Evolutionary conservation across 92 coral and sea anemone genomes (phyloP).

Genomic region (Paragorgia papillata): DNA sequence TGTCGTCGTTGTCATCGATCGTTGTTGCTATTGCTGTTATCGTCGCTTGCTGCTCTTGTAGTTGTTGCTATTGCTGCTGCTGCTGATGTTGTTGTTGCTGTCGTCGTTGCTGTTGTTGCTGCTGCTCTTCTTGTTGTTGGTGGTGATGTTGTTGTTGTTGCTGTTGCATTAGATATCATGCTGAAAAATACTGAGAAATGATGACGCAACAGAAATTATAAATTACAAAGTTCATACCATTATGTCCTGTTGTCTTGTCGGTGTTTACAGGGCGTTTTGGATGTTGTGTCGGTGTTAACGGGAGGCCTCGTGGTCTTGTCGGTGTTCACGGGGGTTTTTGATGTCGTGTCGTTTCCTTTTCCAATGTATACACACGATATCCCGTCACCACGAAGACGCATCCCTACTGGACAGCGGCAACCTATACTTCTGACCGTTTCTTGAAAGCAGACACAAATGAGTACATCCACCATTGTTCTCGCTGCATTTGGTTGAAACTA

Average conservation of each 20-base stretch:
- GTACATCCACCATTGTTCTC: constrained; percentile 87
- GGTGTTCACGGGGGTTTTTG: constrained; percentile 10
- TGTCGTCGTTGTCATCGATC: too few species aligned
- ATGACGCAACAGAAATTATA: too few species aligned
- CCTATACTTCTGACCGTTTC: constrained; percentile 30
- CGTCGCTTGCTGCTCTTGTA: too few species aligned
- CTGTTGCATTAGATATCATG: too few species aligned
- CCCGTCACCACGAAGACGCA: constrained; percentile 69
- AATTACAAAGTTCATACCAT: too few species aligned
- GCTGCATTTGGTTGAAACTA: constrained; percentile 73
- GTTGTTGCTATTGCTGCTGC: too few species aligned
- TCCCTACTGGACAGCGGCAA: constrained; percentile 85
- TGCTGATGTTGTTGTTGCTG: too few species aligned
- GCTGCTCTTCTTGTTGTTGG: too few species aligned
- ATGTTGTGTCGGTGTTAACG: background rate
- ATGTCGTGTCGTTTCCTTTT: constrained; percentile 49
- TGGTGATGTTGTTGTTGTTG: too few species aligned
- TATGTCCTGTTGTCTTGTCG: background rate
- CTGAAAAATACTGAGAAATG: too few species aligned
- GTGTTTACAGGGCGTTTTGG: background rate
- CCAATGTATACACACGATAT: constrained; percentile 59
- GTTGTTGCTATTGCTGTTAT: too few species aligned
- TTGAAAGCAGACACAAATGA: constrained; percentile 84
- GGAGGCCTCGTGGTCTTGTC: background rate
- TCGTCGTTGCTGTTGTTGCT: too few species aligned